Evolutionary conservation across 2,888 invertebrate species (phyloP).

Genomic region (Philaethria dido): DNA sequence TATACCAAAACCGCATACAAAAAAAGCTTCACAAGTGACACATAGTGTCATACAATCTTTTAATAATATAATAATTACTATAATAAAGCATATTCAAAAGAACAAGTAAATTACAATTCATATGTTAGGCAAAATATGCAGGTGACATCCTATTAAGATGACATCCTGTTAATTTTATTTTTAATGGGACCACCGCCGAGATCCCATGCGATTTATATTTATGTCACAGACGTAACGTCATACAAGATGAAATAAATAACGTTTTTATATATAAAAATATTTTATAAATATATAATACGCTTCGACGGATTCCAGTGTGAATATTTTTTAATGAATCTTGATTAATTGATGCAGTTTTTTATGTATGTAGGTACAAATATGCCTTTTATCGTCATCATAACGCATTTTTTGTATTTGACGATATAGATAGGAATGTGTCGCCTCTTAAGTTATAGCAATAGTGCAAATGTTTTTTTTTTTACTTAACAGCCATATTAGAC

Average conservation of each 20-base stretch:
- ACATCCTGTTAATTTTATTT: slow-evolving; percentile 20
- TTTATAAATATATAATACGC: not conserved
- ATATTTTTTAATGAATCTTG: slow-evolving; percentile 8
- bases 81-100: not conserved
- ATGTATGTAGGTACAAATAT: not conserved
- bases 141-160: slow-evolving; percentile 3
- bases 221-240: not conserved
- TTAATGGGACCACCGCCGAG: slow-evolving; percentile 31
- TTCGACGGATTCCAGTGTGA: not conserved
- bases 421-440: not conserved
- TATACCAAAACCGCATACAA: not conserved
- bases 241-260: slow-evolving; percentile 6
- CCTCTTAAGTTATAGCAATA: not conserved
- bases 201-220: slow-evolving; percentile 13
- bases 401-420: not conserved
- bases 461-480: not conserved
- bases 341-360: slow-evolving; percentile 1
- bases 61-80: not conserved
- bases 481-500: not conserved
- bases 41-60: not conserved
- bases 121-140: not conserved
- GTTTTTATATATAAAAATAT: slow-evolving; percentile 2
- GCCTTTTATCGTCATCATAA: not conserved
- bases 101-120: slow-evolving; percentile 6
- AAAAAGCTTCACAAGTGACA: too few species aligned